phyloP scores from a whole-genome alignment of 2,888 invertebrate species.

The Sepioteuthis lessoniana region DNA sequence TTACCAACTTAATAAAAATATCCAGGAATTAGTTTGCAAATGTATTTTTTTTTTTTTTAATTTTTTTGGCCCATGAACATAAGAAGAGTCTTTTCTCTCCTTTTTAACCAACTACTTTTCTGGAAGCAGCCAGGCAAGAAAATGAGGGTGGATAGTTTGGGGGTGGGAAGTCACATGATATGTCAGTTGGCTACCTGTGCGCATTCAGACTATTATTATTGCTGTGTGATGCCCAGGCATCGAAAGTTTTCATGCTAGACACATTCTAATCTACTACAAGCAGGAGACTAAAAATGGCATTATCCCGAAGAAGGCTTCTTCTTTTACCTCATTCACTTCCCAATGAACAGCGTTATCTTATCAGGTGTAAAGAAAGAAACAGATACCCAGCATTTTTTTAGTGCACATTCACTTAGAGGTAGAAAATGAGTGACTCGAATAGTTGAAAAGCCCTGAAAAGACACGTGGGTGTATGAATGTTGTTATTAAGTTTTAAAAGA shows the following conservation, averaged over 20 bases:
- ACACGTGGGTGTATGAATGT: neutral
- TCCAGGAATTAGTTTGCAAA: neutral
- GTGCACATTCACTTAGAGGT: neutral
- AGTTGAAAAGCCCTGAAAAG: neutral
- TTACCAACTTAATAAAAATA: neutral
- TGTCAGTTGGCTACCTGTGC: neutral
- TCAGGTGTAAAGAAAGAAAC: conserved; percentile 8
- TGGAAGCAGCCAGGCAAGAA: neutral
- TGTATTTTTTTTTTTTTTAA: too few relatives aligned
- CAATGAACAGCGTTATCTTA: neutral
- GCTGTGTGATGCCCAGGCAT: neutral
- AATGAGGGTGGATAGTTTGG: neutral
- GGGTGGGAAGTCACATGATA: neutral
- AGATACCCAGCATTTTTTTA: neutral
- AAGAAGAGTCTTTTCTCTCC: neutral
- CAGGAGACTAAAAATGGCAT: neutral
- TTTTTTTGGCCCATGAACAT: neutral
- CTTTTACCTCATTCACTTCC: neutral
- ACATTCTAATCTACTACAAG: neutral
- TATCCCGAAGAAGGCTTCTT: neutral
- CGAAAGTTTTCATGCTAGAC: neutral
- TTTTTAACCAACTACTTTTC: neutral
- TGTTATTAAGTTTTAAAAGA: too few relatives aligned
- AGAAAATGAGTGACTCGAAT: neutral
- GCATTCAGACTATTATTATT: neutral